Evolutionary conservation across 2,113 vertebrate genomes (phyloP).

Genomic region (Amblyopsis rosae): DNA sequence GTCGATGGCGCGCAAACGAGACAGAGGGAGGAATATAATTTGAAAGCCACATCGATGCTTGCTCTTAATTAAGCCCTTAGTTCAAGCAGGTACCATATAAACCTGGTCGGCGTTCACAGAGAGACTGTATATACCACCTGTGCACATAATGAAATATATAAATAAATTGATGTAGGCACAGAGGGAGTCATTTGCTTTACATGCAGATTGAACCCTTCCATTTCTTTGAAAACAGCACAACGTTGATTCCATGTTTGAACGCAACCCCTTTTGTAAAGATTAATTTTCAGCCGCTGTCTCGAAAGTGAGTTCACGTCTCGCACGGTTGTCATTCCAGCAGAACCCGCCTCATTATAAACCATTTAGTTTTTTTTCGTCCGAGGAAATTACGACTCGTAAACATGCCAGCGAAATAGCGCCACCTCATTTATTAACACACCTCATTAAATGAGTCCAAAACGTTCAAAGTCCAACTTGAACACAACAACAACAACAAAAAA

Average conservation of each 20-base stretch:
- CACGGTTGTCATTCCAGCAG: background rate
- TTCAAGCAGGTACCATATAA: too few species aligned
- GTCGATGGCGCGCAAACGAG: too few species aligned
- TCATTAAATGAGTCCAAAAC: background rate
- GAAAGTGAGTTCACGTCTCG: background rate
- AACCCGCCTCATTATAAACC: background rate
- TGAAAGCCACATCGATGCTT: too few species aligned
- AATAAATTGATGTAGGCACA: constrained; percentile 17
- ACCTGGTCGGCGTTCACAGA: constrained; percentile 27
- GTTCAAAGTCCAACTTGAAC: background rate
- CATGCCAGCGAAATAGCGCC: constrained; percentile 10
- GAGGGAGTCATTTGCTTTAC: constrained; percentile 31
- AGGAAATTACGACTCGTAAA: constrained; percentile 4
- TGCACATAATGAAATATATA: background rate
- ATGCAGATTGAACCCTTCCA: constrained; percentile 22
- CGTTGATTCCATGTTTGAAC: constrained; percentile 29
- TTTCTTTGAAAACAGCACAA: constrained; percentile 1
- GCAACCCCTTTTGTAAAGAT: background rate
- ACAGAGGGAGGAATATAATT: too few species aligned
- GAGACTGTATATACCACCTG: constrained; percentile 46
- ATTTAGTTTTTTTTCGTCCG: constrained; percentile 20
- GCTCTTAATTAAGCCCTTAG: too few species aligned
- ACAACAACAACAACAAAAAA: background rate
- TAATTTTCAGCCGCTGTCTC: constrained; percentile 3
- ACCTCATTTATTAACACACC: background rate